Base-by-base conservation (phyloP, 2,888 invertebrate species). In the Ganaspis brasiliensis region DNA sequence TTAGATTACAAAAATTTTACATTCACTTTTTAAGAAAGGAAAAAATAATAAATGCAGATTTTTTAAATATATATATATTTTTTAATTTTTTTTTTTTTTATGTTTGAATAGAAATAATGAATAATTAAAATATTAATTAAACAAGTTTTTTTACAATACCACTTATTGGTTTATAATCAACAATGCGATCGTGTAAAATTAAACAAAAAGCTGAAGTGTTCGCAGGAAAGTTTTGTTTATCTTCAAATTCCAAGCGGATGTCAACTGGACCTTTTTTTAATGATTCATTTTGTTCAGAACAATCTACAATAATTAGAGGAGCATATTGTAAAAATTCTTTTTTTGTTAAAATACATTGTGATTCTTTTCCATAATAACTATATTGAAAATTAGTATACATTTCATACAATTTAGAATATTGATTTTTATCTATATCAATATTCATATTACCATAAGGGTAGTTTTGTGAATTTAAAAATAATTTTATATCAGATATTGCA, bases 391-490 rank as follows among this genome's bases (percentile, higher is more conserved):
- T 55, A 4, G 59, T 49, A 72, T 71, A 80, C 79, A 76, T 76
- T 12, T 79, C 75, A 55, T 80, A 77, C 1, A 79, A 56, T 21
- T 72, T 1, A 8, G 76, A 35, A 67, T 45, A 76, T 70, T 74
- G 73, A 74, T 78, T 74, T n/a, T 12, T 4, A n/a, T 14, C 1
- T 12, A 78, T 57, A 57, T 82, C 61, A n/a, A 73, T 63, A 57
- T 79, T 75, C 12, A 77, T 24, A 75, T 78, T 77, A n/a, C 76
- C 75, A 81, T 90, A 89, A 0, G 90, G 89, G 82, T 87, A 91
- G 16, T 81, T 80, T 74, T 88, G 86, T 0, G 88, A 88, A 82
- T 90, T 89, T 37, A 91, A 81, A 77, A 87, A 89, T 12, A 91
- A 76, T 77, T 86, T 89, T 12, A 91, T 79, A 80, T 91, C 87